Percentiles rank a stretch among this genome's conserved stretches.
Evolutionary conservation across 1,140 invertebrate species (phyloP).

Genomic region (Palaemon carinicauda): DNA sequence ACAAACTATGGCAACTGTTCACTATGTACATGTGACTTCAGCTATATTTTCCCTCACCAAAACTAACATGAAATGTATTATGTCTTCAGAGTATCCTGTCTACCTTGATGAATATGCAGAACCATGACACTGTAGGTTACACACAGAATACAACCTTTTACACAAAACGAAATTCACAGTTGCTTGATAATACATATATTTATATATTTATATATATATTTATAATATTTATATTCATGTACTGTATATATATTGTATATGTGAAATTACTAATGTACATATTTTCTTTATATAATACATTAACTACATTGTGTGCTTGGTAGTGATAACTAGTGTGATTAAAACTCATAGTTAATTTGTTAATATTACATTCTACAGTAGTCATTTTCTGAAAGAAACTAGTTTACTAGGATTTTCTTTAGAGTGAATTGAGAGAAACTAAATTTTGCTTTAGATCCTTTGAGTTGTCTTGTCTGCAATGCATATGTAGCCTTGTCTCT

Average conservation of each 20-base stretch:
- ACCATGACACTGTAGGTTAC: neutral
- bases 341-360: no score
- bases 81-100: neutral
- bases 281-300: no score
- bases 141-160: neutral
- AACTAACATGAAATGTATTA: neutral
- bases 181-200: slow-evolving; percentile 5
- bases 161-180: neutral
- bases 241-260: no score
- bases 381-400: no score
- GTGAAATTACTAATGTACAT: neutral
- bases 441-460: no score
- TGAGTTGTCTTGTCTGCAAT: no score
- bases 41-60: neutral
- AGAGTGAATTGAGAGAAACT: no score
- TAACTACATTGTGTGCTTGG: no score
- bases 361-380: no score
- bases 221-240: neutral
- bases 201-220: slow-evolving; percentile 35
- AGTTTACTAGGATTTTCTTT: no score
- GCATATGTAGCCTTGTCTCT: no score
- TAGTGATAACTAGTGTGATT: no score
- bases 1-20: neutral
- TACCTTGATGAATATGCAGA: neutral
- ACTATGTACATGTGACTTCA: neutral